A percentile compares a stretch with the other conserved stretches of the same genome.
Conservation (phyloP, 2,113 vertebrate genomes). For the Pachypanchax playfairii region DNA sequence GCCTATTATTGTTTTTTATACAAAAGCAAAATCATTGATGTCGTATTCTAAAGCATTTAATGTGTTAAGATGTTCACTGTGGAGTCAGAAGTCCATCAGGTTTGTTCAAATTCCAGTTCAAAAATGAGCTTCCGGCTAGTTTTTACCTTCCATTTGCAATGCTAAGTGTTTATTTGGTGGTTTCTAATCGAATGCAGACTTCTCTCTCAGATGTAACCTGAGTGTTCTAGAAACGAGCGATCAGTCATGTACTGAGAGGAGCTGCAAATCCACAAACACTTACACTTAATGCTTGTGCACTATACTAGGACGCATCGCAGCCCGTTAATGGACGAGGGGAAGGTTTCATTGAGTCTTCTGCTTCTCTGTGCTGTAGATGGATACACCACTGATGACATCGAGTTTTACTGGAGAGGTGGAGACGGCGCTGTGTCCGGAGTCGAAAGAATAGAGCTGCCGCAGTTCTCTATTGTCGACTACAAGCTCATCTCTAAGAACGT, state of each 20-base stretch:
- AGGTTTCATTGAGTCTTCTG: conserved; percentile 32
- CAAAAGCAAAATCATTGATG: too few species aligned
- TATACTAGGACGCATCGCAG: conserved; percentile 2
- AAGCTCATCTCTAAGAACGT: conserved; percentile 97
- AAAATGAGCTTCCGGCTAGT: not conserved
- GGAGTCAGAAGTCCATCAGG: too few species aligned
- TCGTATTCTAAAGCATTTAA: too few species aligned
- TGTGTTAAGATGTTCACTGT: too few species aligned
- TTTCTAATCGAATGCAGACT: not conserved
- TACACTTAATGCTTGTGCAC: conserved; percentile 1
- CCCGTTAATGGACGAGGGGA: conserved; percentile 14
- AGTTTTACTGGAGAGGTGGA: conserved; percentile 98
- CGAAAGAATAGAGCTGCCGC: conserved; percentile 94
- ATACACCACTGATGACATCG: conserved; percentile 98
- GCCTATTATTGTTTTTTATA: not conserved
- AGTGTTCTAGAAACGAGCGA: not conserved
- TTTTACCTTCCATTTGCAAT: not conserved
- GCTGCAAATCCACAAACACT: conserved; percentile 1
- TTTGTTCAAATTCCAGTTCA: too few species aligned
- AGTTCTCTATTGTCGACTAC: conserved; percentile 99
- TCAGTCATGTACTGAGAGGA: not conserved
- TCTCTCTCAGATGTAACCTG: not conserved
- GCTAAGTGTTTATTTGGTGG: too few species aligned
- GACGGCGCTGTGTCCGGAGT: conserved; percentile 95
- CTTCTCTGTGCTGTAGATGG: conserved; percentile 84